phyloP scores from a whole-genome alignment of 2,113 vertebrate genomes.

The Corythoichthys intestinalis region DNA sequence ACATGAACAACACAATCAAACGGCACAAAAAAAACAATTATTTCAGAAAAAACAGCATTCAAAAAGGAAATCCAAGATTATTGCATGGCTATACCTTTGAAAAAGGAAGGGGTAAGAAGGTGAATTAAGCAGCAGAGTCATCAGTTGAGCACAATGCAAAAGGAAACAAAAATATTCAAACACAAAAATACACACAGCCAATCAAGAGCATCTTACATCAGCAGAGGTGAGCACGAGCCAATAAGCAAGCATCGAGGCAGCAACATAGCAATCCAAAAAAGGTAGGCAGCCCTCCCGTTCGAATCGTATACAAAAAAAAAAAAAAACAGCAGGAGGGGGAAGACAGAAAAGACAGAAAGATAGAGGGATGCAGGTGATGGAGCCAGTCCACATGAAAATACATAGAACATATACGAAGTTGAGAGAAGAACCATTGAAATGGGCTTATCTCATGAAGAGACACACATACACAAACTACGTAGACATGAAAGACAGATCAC shows the following conservation, averaged over 20 bases:
- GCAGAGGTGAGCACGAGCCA: slow-evolving; percentile 72
- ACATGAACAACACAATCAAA: slow-evolving; percentile 63
- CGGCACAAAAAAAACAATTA: slow-evolving; percentile 45
- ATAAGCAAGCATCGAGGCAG: slow-evolving; percentile 78
- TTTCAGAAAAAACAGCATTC: slow-evolving; percentile 61
- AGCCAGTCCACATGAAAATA: slow-evolving; percentile 71
- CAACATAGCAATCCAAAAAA: slow-evolving; percentile 66
- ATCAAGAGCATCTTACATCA: slow-evolving; percentile 69
- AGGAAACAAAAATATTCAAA: slow-evolving; percentile 61
- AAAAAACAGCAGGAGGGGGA: slow-evolving; percentile 28
- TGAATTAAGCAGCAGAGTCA: slow-evolving; percentile 67
- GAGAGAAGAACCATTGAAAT: slow-evolving; percentile 58
- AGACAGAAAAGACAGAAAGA: slow-evolving; percentile 57
- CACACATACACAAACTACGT: slow-evolving; percentile 47
- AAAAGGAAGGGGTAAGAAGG: slow-evolving; percentile 53
- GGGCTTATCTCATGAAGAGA: slow-evolving; percentile 53
- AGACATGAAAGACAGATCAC: slow-evolving; percentile 40
- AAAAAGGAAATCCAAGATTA: slow-evolving; percentile 67
- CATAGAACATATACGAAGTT: slow-evolving; percentile 56
- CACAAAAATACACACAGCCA: slow-evolving; percentile 73
- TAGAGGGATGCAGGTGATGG: slow-evolving; percentile 59
- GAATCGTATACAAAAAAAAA: slow-evolving; percentile 60
- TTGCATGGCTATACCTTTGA: slow-evolving; percentile 55
- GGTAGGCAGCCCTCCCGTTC: slow-evolving; percentile 64
- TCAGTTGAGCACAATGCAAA: slow-evolving; percentile 70